Conservation (phyloP, 2,113 vertebrate genomes). For the Stegostoma tigrinum region DNA sequence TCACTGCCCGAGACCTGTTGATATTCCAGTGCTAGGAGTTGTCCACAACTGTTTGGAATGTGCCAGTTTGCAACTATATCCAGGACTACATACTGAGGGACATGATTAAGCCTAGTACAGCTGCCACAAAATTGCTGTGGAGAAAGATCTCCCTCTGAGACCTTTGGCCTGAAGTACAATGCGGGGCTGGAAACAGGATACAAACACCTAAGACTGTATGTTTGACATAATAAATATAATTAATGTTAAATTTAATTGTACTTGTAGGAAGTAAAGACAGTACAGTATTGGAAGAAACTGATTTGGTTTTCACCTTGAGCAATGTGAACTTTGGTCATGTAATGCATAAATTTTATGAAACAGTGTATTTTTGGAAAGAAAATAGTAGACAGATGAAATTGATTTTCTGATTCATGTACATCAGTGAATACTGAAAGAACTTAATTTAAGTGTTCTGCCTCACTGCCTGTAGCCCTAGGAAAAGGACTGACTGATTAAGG, state of each 20-base stretch:
- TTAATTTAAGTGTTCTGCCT: not conserved
- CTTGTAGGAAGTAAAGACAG: too few species aligned
- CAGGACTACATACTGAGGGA: too few species aligned
- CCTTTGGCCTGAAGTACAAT: not conserved
- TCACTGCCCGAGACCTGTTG: too few species aligned
- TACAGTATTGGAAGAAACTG: too few species aligned
- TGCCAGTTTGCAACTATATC: too few species aligned
- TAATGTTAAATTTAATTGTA: not conserved
- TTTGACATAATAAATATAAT: not conserved
- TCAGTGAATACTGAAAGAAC: not conserved
- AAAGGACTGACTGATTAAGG: not conserved
- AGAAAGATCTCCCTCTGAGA: not conserved
- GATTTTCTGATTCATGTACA: not conserved
- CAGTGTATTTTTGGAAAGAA: not conserved
- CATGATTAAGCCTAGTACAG: too few species aligned
- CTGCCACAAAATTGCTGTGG: not conserved
- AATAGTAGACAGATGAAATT: not conserved
- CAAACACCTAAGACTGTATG: not conserved
- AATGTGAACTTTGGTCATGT: too few species aligned
- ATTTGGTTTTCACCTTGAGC: too few species aligned
- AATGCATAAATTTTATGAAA: too few species aligned
- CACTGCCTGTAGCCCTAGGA: too few species aligned
- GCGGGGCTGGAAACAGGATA: not conserved
- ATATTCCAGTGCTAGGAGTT: too few species aligned
- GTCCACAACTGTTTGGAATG: too few species aligned